phyloP scores from a whole-genome alignment of 2,797 vertebrate species.

The Octomys mimax region DNA sequence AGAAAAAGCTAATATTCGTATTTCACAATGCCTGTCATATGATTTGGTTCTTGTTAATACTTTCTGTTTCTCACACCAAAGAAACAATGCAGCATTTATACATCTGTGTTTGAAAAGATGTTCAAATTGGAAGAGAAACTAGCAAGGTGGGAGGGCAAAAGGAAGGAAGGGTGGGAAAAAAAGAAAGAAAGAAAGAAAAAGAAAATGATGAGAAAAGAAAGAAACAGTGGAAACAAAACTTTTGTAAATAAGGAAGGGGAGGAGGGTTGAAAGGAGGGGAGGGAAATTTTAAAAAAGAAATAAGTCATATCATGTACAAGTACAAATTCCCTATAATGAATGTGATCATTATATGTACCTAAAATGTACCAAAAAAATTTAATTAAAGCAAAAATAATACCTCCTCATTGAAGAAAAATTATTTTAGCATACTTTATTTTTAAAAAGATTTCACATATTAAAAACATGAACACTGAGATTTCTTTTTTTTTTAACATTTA shows the following conservation, averaged over 20 bases:
- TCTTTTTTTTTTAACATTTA: too few relatives aligned
- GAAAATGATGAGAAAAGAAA: not conserved
- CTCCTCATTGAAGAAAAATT: slow-evolving; percentile 36
- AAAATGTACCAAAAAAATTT: not conserved
- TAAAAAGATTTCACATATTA: slow-evolving; percentile 12
- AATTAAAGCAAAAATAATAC: not conserved
- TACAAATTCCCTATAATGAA: not conserved
- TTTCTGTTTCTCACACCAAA: not conserved
- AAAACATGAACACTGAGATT: not conserved
- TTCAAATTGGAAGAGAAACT: not conserved
- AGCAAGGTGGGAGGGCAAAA: not conserved
- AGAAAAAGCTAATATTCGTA: not conserved
- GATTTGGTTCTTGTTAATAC: not conserved
- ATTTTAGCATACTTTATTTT: not conserved
- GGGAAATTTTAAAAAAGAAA: not conserved
- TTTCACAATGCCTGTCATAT: not conserved
- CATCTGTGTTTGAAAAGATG: not conserved
- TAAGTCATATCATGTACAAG: not conserved
- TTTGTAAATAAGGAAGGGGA: not conserved
- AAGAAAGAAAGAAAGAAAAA: not conserved
- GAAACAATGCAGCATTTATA: not conserved
- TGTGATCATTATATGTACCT: not conserved
- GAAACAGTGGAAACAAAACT: not conserved
- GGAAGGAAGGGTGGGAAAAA: too few relatives aligned
- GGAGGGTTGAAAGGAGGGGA: not conserved